Evolutionary conservation across 2,888 invertebrate species (phyloP).

Genomic region (Deladenus siricidicola): DNA sequence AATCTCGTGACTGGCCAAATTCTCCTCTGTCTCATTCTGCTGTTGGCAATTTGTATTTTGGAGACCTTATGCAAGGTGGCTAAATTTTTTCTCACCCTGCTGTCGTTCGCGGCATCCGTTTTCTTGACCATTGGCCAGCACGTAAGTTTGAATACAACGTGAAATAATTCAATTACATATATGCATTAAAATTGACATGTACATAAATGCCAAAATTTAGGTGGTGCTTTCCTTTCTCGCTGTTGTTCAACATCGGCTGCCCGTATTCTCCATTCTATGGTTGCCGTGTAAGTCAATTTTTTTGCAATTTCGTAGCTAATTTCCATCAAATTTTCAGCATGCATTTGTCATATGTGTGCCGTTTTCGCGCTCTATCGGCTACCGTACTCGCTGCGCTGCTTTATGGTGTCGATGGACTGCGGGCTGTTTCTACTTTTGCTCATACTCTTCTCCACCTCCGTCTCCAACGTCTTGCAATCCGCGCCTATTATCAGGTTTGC

Average conservation of each 20-base stretch:
- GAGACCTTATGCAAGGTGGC: conserved; percentile 30
- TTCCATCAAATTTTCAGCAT: conserved; percentile 26
- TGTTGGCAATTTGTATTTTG: conserved; percentile 36
- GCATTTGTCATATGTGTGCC: conserved; percentile 44
- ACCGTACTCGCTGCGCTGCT: conserved; percentile 47
- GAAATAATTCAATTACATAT: not conserved
- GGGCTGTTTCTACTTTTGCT: conserved; percentile 44
- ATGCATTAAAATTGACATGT: not conserved
- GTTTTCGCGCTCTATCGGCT: conserved; percentile 44
- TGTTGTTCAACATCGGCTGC: conserved; percentile 21
- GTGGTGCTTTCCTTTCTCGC: conserved; percentile 26
- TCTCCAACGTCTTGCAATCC: conserved; percentile 30
- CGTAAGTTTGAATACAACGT: conserved; percentile 24
- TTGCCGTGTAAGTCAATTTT: conserved; percentile 33
- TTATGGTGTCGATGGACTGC: conserved; percentile 43
- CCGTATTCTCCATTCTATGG: conserved; percentile 44
- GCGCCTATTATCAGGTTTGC: conserved; percentile 30
- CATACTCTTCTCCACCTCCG: conserved; percentile 42
- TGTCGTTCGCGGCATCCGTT: conserved; percentile 70
- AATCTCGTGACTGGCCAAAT: conserved; percentile 41
- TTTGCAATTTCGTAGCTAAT: not conserved
- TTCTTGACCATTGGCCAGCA: conserved; percentile 51
- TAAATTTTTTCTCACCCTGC: conserved; percentile 67
- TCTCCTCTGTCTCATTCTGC: conserved; percentile 34
- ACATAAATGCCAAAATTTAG: conserved; percentile 12